Base-by-base conservation (phyloP, 92 coral and sea anemone species). In the Epizoanthus illoricatus region DNA sequence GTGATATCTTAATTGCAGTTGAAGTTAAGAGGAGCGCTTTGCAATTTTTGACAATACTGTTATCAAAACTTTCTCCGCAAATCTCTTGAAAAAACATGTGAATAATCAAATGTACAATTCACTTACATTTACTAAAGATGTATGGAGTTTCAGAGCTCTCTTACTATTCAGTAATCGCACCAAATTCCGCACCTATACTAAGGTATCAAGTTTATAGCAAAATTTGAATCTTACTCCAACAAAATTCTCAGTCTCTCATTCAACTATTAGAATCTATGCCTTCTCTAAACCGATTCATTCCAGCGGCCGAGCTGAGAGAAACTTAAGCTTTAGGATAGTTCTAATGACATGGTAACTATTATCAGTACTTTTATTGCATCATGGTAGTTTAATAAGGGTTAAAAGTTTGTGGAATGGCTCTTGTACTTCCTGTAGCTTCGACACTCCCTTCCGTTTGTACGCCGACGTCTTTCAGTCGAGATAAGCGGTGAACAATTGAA, bases 381-480 rank as follows among this genome's bases (percentile, higher is more conserved):
- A 42, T 8, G 39, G 49, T 63, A 47, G 67, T 62, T 78, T 78
- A 63, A 17, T 61, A 64, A 78, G 41, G 54, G 71, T 78, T 78
- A 62, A 78, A 78, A 63, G 71, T 43, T 78, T 75, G 65, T 36
- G 56, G 66, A 63, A 78, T 78, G 59, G 36, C 61, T 78, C 4
- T 15, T 15, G 19, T 45, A 59, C 49, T 78, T 78, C 82, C 82
- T 78, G 82, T 9, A 52, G 33, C 3, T 21, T 5, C 12, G 45
- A 55, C 71, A 39, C 82, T 63, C 82, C 82, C 69, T 78, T 78
- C 82, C 82, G 82, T 47, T 63, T 10, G 2, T 43, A 21, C 71
- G 82, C 82, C 82, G 71, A 43, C 71, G 54, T 78, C 71, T 62
- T 64, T 78, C 21, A 43, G 2, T 9, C 1, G 82, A 43, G 82